Evolutionary conservation across 2,797 vertebrate species (phyloP).

Genomic region (Danio choprae): DNA sequence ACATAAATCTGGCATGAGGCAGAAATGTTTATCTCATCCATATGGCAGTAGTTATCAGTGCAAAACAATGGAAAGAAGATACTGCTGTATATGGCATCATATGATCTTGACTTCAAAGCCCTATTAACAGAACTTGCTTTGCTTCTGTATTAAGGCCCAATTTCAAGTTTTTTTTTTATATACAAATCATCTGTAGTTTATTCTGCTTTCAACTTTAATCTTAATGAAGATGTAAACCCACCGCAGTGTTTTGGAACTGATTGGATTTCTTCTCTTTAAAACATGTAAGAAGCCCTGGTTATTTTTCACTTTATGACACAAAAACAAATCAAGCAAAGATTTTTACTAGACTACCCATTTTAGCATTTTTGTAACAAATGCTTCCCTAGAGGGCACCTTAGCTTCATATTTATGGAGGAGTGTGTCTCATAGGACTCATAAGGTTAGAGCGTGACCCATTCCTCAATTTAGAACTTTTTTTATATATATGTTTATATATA

Average conservation of each 20-base stretch:
- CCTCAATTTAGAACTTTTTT: conserved; percentile 20
- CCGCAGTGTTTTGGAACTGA: neutral
- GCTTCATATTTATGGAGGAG: conserved; percentile 5
- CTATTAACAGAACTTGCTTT: conserved; percentile 12
- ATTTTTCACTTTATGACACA: neutral
- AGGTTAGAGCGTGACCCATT: conserved; percentile 36
- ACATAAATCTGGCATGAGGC: neutral
- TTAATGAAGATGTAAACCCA: conserved; percentile 10
- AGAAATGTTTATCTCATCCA: conserved; percentile 5
- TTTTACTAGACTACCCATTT: conserved; percentile 10
- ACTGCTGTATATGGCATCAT: conserved; percentile 32
- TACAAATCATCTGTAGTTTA: conserved; percentile 15
- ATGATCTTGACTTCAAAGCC: conserved; percentile 14
- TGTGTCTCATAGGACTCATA: conserved; percentile 31
- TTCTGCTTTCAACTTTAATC: neutral
- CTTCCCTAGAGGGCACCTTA: conserved; percentile 12
- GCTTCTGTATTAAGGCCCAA: conserved; percentile 19
- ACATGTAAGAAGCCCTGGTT: neutral
- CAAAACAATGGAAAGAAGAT: conserved; percentile 19
- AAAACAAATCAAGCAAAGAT: neutral
- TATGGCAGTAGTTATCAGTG: conserved; percentile 13
- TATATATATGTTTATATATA: no score
- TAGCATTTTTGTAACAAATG: conserved; percentile 24
- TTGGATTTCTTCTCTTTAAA: neutral
- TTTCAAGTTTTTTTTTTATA: neutral